Evolutionary conservation across 2,888 invertebrate species (phyloP).

Genomic region (Podotricha telesiphe): DNA sequence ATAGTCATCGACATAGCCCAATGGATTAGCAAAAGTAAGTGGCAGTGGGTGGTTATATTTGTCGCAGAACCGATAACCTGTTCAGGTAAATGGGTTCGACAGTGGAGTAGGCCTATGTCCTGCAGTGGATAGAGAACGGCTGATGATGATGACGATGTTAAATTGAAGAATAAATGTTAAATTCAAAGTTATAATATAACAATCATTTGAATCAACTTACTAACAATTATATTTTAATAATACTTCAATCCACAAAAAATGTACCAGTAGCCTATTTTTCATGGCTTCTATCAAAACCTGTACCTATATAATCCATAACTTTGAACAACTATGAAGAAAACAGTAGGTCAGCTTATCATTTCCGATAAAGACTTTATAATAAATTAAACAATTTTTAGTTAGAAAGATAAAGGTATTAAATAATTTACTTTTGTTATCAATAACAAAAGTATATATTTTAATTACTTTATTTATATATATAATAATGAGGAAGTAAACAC

Average conservation of each 20-base stretch:
- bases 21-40: too few relatives aligned
- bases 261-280: not conserved
- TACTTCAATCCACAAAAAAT: not conserved
- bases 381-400: not conserved
- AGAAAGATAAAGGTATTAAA: not conserved
- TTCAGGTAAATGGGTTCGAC: too few relatives aligned
- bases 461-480: constrained; percentile 1
- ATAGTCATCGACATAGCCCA: too few relatives aligned
- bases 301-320: not conserved
- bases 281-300: not conserved
- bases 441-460: not conserved
- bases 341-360: constrained; percentile 6
- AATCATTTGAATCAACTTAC: not conserved
- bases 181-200: not conserved
- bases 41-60: too few relatives aligned
- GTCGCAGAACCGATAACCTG: too few relatives aligned
- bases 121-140: too few relatives aligned
- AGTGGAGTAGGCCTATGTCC: too few relatives aligned
- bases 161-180: too few relatives aligned
- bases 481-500: constrained; percentile 30
- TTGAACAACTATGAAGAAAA: constrained; percentile 7
- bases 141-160: too few relatives aligned
- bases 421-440: not conserved
- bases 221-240: too few relatives aligned
- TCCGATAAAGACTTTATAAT: not conserved